Base-by-base conservation (phyloP, 2,888 invertebrate genomes). In the Pristionchus fissidentatus region DNA sequence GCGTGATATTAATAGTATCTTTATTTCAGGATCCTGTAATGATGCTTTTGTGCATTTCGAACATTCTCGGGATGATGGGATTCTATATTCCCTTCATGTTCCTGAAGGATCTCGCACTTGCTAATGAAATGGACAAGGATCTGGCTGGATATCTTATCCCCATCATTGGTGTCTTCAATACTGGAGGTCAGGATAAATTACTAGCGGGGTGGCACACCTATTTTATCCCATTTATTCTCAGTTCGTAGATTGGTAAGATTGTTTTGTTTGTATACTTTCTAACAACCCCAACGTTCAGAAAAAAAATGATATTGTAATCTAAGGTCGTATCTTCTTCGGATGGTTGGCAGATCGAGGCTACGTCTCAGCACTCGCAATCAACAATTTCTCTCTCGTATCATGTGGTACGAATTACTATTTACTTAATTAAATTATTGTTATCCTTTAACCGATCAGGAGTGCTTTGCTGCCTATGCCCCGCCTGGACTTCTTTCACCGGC, bases 21-120 rank as follows among this genome's bases (percentile, higher is more conserved):
- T 22, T 26, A 26, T 26, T 5, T 15, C 95, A 95, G 90, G 96
- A 97, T 93, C 95, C 95, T 49, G 94, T 97, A 86, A 98, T 98
- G 93, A 94, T 97, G 87, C 93, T 98, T 84, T 97, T 98, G 93
- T 95, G 95, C 29, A 89, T 97, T 83, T 97, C 97, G 43, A 99
- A 98, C 93, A 96, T 99, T 93, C 95, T 96, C 92, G 97, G 97
- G 81, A 97, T 97, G 93, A 95, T 97, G 92, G 97, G 97, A 85
- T 97, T 97, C 94, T 96, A 97, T 93, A 95, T 97, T 92, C 97
- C 97, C 49, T 97, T 97, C 92, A 95, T 97, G 75, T 97, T 96
- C 87, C 86, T 92, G 43, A 90, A 91, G 83, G 89, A 90, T 83
- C 86, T 92, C 83, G 90, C 91, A 41, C 62, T 84, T 15, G 84